Percentiles rank a stretch among this genome's conserved stretches.
phyloP scores from a whole-genome alignment of 2,113 vertebrate species.

The Notarius lentiginosus region DNA sequence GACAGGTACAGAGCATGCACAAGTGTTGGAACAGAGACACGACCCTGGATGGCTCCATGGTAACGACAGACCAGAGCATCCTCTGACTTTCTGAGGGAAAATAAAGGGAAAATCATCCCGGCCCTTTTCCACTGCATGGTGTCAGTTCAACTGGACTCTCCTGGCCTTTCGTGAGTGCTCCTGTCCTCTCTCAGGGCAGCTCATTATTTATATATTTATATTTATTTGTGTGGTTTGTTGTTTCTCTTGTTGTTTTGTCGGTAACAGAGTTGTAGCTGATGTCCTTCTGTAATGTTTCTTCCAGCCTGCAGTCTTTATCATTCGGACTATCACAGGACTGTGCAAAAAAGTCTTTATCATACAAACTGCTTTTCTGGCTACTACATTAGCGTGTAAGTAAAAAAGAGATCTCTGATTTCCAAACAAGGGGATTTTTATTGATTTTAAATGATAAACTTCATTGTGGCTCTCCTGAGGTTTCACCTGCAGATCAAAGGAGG shows the following conservation, averaged over 20 bases:
- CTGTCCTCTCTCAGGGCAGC: neutral
- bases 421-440: neutral
- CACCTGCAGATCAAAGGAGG: neutral
- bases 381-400: neutral
- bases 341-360: too few relatives aligned
- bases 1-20: constrained; percentile 1
- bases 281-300: neutral
- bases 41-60: constrained; percentile 27
- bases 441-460: neutral
- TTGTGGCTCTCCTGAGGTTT: neutral
- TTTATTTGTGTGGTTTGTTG: neutral
- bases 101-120: neutral
- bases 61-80: constrained; percentile 26
- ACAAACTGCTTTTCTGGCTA: too few relatives aligned
- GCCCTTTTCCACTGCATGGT: too few relatives aligned
- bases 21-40: constrained; percentile 6
- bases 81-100: constrained; percentile 8
- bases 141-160: too few relatives aligned
- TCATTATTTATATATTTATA: neutral
- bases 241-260: neutral
- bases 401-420: neutral
- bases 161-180: constrained; percentile 20
- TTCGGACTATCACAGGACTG: neutral
- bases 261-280: neutral
- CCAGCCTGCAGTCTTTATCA: neutral